Evolutionary conservation across 35 echinoderm and acorn worm species (phyloP), one percentile per base, ranked within the genome.

Genomic region (Lytechinus pictus): DNA sequence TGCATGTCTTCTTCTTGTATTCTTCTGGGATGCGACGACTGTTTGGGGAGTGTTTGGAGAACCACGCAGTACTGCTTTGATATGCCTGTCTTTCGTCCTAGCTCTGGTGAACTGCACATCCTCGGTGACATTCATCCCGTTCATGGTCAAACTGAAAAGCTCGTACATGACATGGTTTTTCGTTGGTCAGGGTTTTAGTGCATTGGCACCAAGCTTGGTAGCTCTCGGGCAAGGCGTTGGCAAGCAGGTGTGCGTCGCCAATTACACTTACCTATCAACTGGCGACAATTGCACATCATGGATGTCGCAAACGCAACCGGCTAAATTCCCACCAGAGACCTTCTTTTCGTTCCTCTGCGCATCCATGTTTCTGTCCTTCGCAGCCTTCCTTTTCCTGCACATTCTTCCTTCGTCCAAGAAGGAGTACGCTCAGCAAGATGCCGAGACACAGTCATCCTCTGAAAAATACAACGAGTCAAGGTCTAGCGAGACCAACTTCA

Each of bases 41-140:
- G 16, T 93, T 33, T 97, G 96, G 96, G 58, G 87, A 44, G 54
- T 86, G 44, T 44, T 44, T 55, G 94, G 94, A 29, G 79, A 66
- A 13, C 44, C 28, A 4, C 94, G 54, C 13, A 95, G 94, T 57
- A 95, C 94, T 28, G 94, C 87, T 33, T 57, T 97, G 9, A 52
- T 94, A 9, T 27, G 91, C 53, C 54, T 97, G 24, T 54, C 91
- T 52, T 92, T 97, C 54, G 27, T 97, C 55, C 27, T 97, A 53
- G 97, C 97, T 54, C 33, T 97, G 8, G 95, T 96, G 7, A 94
- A 96, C 86, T 97, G 97, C 87, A 97, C 97, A 6, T 97, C 97
- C 27, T 96, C 95, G 19, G 97, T 97, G n/a, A 79, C 97, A 2
- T 97, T 97, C 94, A 57, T 94, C 52, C 95, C 97, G 24, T 97